phyloP scores from a whole-genome alignment of 2,888 invertebrate species.

The Drosophila mulleri region DNA sequence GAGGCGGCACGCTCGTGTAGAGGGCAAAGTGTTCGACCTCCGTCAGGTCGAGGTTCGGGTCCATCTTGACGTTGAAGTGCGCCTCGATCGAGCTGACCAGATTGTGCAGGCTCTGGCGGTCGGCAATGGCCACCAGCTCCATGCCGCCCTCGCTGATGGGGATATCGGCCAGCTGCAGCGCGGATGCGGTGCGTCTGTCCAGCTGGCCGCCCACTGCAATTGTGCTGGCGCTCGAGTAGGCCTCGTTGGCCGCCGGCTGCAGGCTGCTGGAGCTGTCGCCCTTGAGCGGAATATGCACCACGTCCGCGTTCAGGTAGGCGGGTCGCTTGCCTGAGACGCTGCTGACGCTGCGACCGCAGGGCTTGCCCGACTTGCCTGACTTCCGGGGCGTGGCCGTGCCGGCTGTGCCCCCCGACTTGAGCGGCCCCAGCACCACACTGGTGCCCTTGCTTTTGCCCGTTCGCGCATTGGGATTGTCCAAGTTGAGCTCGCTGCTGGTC shows the following conservation, averaged over 20 bases:
- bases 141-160: slow-evolving; percentile 86
- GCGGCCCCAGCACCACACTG: slow-evolving; percentile 47
- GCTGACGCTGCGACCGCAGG: slow-evolving; percentile 87
- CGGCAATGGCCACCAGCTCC: slow-evolving; percentile 87
- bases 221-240: slow-evolving; percentile 84
- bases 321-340: slow-evolving; percentile 88
- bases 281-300: slow-evolving; percentile 89
- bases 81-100: slow-evolving; percentile 83
- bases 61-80: slow-evolving; percentile 84
- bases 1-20: slow-evolving; percentile 94
- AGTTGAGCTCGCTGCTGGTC: slow-evolving; percentile 82
- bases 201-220: slow-evolving; percentile 83
- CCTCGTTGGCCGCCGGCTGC: slow-evolving; percentile 85
- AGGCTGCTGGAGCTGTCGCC: slow-evolving; percentile 86
- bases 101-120: slow-evolving; percentile 85
- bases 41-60: slow-evolving; percentile 89
- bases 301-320: slow-evolving; percentile 87
- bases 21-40: slow-evolving; percentile 95
- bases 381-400: slow-evolving; percentile 18
- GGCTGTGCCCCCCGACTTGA: slow-evolving; percentile 44
- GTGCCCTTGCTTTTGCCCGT: slow-evolving; percentile 75
- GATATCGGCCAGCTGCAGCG: slow-evolving; percentile 85
- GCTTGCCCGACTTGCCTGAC: slow-evolving; percentile 82
- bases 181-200: slow-evolving; percentile 85
- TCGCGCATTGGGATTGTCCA: slow-evolving; percentile 77